Evolutionary conservation across 2,888 invertebrate species (phyloP).

Genomic region (Ophion slaviceki): DNA sequence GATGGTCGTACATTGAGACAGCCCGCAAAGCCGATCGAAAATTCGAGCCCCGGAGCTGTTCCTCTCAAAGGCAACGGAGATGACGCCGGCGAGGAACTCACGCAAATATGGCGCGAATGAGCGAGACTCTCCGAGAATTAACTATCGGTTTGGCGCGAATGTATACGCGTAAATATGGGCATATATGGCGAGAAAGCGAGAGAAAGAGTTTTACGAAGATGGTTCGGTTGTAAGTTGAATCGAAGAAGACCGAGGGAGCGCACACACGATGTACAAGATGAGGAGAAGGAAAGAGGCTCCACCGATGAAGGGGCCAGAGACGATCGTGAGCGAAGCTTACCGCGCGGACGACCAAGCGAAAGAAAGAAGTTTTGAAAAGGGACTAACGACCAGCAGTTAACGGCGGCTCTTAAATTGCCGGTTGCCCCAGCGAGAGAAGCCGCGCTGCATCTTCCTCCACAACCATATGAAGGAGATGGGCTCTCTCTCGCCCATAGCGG

Average conservation of each 20-base stretch:
- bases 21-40: slow-evolving; percentile 31
- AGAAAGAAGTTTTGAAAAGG: slow-evolving; percentile 83
- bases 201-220: slow-evolving; percentile 40
- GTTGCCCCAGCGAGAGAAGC: slow-evolving; percentile 77
- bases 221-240: slow-evolving; percentile 38
- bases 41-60: slow-evolving; percentile 38
- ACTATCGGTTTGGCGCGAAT: slow-evolving; percentile 46
- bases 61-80: background rate
- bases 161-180: slow-evolving; percentile 40
- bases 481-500: slow-evolving; percentile 19
- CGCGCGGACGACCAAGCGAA: slow-evolving; percentile 73
- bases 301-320: slow-evolving; percentile 41
- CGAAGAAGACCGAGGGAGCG: slow-evolving; percentile 53
- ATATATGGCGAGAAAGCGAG: slow-evolving; percentile 42
- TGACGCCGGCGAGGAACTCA: slow-evolving; percentile 37
- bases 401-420: slow-evolving; percentile 84
- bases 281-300: slow-evolving; percentile 43
- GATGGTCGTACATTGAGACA: slow-evolving; percentile 60
- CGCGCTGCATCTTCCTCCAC: slow-evolving; percentile 69
- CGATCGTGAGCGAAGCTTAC: slow-evolving; percentile 55
- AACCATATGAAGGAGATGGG: slow-evolving; percentile 18
- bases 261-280: slow-evolving; percentile 45
- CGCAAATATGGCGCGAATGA: slow-evolving; percentile 50
- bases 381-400: slow-evolving; percentile 84
- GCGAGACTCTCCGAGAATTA: slow-evolving; percentile 48